Base-by-base conservation (phyloP, 2,113 vertebrate species). In the Passer domesticus region DNA sequence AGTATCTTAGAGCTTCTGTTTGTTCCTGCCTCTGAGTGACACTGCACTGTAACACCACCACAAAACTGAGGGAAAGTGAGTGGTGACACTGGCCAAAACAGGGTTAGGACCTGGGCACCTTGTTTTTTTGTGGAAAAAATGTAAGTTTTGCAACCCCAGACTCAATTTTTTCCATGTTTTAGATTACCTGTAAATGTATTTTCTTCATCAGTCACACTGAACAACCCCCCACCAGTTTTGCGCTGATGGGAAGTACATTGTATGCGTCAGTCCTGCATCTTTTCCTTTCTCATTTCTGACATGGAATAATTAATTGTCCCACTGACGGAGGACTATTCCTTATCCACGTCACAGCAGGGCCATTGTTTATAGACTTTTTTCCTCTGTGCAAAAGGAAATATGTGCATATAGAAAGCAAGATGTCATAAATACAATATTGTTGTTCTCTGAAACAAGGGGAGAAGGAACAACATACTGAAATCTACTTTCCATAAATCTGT, bases 401-500 rank as follows among this genome's bases (percentile, higher is more conserved):
- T 28, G 68, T 53, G 78, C 43, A 14, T 55, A 64, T 46, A 68
- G 66, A 87, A 83, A 80, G 6, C 46, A 86, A 66, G 59, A 39
- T 73, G 17, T 67, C 93, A 73, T 69, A 89, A 92, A 94, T 79
- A 94, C 16, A 49, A 8, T 58, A 62, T 72, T 92, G 78, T 78
- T 87, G 47, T 80, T 85, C 55, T 50, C 1, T 73, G 37, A 80
- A 90, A 33, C 20, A 47, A n/a, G 4, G 22, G 31, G 7, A n/a
- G 27, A 25, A 66, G 44, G 30, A 88, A n/a, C 11, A 25, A 69
- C 6, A 1, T 33, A 20, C 43, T 62, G 73, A 86, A 82, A 85
- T 52, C 25, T 63, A 16, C 56, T 88, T 83, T 86, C 59, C 78
- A 77, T 87, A 94, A 92, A 95, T 89, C 59, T 89, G 49, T 31